These are phyloP conservation scores for Patella ulyssiponensis DNA, from an alignment of 2,888 invertebrate genomes.

Conservation along the genomic window DNA sequence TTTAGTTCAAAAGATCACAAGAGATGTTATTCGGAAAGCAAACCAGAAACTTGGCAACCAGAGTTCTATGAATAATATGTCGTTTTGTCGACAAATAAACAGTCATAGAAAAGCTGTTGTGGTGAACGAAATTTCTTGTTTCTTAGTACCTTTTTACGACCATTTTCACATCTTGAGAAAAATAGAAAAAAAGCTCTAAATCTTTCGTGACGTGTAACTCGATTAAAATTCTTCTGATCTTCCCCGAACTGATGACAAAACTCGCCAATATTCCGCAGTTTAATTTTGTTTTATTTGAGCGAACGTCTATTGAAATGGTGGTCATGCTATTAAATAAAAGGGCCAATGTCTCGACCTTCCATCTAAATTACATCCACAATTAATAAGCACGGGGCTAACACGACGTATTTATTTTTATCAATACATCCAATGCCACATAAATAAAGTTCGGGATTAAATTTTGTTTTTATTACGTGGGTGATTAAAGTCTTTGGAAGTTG, in stretches of 20 bases:
- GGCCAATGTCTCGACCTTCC: neutral
- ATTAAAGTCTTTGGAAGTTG: neutral
- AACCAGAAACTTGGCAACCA: no score
- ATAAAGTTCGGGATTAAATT: conserved; percentile 5
- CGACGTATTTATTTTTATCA: conserved; percentile 11
- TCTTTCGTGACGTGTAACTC: conserved; percentile 3
- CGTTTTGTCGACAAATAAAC: conserved; percentile 3
- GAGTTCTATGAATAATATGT: conserved; percentile 1
- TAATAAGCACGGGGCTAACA: neutral
- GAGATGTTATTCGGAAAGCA: no score
- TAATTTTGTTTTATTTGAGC: conserved; percentile 9
- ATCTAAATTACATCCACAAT: conserved; percentile 7
- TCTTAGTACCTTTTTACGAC: conserved; percentile 8
- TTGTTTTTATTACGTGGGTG: conserved; percentile 5
- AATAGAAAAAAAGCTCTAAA: conserved; percentile 12
- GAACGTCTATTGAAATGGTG: conserved; percentile 10
- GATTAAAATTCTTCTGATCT: conserved; percentile 11
- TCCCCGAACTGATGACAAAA: conserved; percentile 5
- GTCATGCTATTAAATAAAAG: conserved; percentile 11
- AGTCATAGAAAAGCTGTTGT: conserved; percentile 8
- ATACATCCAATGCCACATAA: conserved; percentile 11
- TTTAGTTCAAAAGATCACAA: no score
- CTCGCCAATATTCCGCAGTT: conserved; percentile 5
- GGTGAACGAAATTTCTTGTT: conserved; percentile 5
- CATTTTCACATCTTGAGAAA: conserved; percentile 9